phyloP scores from a whole-genome alignment of 2,888 invertebrate species.

The Oxystoma pomonae region DNA sequence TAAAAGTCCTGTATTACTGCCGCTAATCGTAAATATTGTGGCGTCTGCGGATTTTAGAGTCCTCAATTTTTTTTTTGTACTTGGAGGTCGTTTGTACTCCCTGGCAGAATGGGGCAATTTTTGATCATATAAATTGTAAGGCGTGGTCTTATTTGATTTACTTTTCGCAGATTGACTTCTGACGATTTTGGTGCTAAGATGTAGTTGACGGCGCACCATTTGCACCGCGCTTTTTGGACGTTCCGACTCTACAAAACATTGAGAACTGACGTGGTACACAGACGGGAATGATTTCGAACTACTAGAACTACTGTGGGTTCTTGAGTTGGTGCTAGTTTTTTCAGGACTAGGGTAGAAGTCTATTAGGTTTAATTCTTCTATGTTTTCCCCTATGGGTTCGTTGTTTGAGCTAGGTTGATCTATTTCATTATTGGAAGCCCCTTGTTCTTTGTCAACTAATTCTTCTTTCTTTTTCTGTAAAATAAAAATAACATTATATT shows the following conservation, averaged over 20 bases:
- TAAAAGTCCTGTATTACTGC: conserved; percentile 10
- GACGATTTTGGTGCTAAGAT: conserved; percentile 28
- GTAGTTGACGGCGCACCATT: conserved; percentile 42
- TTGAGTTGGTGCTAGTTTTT: neutral
- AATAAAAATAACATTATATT: no score
- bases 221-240: conserved; percentile 45
- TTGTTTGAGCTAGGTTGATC: neutral
- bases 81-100: conserved; percentile 14
- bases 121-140: conserved; percentile 31
- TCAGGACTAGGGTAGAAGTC: conserved; percentile 17
- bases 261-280: conserved; percentile 30
- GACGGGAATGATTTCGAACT: conserved; percentile 36
- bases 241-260: conserved; percentile 16
- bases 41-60: conserved; percentile 41
- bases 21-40: conserved; percentile 30
- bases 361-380: conserved; percentile 4
- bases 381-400: neutral
- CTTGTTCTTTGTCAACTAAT: neutral
- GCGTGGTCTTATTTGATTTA: conserved; percentile 42
- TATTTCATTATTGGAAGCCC: neutral
- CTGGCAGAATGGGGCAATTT: conserved; percentile 24
- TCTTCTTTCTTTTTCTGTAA: neutral
- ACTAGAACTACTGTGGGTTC: conserved; percentile 4
- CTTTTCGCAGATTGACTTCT: conserved; percentile 29
- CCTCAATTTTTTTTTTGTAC: conserved; percentile 26